Evolutionary conservation across 2,888 invertebrate genomes (phyloP), one percentile per base, ranked within the genome.

Genomic region (Xanthostigma xanthostigma): DNA sequence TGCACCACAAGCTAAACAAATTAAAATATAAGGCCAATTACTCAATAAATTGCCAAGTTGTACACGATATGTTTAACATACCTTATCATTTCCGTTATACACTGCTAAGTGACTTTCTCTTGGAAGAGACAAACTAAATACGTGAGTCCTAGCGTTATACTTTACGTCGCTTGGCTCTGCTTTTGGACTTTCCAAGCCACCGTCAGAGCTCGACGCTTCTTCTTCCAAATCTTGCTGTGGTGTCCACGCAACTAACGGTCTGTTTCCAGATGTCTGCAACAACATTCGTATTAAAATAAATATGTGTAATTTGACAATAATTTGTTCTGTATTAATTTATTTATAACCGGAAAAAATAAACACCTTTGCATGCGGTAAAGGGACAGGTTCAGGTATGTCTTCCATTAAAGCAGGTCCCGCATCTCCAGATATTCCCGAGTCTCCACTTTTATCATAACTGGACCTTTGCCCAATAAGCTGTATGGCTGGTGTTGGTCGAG

Each of bases 141-240:
- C 76, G 58, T 81, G 82, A 0, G 76, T 3, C 36, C 48, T 42
- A 8, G 48, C 48, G 43, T 42, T 36, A 43, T 37, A 48, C 43
- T 43, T 48, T 11, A 48, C 43, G 43, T 48, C 48, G 9, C 36
- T 43, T 11, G 13, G 43, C 65, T 58, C 40, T 34, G 41, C 27
- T 48, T 48, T 48, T 10, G 35, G 36, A 9, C 17, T 51, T 42
- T 50, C 51, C 41, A 43, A 12, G 13, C 47, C 50, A 40, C 49
- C 50, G 39, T 51, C 53, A 14, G 49, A 50, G 41, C 49, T 46
- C 17, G 44, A 45, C 13, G 64, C 65, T 50, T 82, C 82, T 4
- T 81, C 83, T 37, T 76, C 81, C n/a, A 90, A 72, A 64, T 90
- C 90, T 62, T 89, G 88, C 58, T 89, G 86, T 0, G 90, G 89